Base-by-base conservation (phyloP, 2,797 vertebrate genomes). In the Hozukius guyotensis region DNA sequence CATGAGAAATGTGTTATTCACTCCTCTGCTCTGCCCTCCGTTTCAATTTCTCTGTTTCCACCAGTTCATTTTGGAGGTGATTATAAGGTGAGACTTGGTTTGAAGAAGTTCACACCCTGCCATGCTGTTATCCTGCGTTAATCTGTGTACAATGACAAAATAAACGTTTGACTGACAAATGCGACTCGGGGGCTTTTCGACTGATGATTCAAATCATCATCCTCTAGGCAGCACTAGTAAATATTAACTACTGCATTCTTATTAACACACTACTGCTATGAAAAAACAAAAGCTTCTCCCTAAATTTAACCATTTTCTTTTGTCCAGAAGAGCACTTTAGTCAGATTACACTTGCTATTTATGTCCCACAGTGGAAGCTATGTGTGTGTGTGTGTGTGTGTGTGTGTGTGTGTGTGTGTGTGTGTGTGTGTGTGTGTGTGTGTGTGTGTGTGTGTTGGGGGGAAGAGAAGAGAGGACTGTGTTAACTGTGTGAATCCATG, bases 291-390 rank as follows among this genome's bases (percentile, higher is more conserved):
- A 6, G 25, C 75, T 71, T 87, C 63, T 70, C 12, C 53, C 71
- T 2, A 77, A 85, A 88, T 76, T 60, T 80, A 34, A 24, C 65
- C 22, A 59, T 34, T 53, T 65, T 75, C 83, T 83, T 75, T 87
- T 72, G 52, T 68, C 56, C 49, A n/a, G 70, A 77, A 69, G 81
- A 81, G 59, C 76, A 70, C 83, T 90, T 78, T 89, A 57, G 80
- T 91, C 79, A 79, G 67, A 92, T 91, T 90, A 92, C 90, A 64
- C 79, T 78, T 31, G 62, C 88, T 88, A 87, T 91, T 92, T 90
- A 57, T 88, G 87, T 84, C 64, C 70, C 83, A 94, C 93, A 94
- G 91, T 93, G 85, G 86, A 42, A 60, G 82, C 90, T 89, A 12
- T 57, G n/a, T n/a, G n/a, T n/a, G n/a, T n/a, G n/a, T n/a, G 91